Evolutionary conservation across 2,888 invertebrate species (phyloP), one percentile per base, ranked within the genome.

Genomic region (Diabrotica balteata): DNA sequence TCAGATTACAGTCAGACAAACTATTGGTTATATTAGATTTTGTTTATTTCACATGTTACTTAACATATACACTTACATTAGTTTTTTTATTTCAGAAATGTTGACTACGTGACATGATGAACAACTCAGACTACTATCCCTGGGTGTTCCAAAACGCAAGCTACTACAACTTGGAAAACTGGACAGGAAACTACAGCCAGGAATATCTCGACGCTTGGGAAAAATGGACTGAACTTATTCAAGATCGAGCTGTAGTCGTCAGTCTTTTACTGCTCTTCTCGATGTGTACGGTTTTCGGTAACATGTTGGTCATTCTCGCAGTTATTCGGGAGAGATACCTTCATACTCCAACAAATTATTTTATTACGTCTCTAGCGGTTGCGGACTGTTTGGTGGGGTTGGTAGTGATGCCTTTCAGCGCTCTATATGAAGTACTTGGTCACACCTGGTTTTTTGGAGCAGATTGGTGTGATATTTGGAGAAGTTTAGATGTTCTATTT

Each of bases 331-430:
- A 98, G 82, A 88, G 96, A 22, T 97, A 97, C 80, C 88, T 99
- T 7, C 95, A 98, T 82, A 97, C 97, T 8, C 96, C 98, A 8
- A 98, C 98, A 7, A 98, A 98, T 84, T 98, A 97, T 82, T 96
- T 98, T 83, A 96, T 98, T 71, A 97, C 97, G 8, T 98, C 98
- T 10, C 85, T 98, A 71, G 98, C 98, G 0, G 94, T 97, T 42
- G 98, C 98, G 0, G 98, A 98, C 83, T 95, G 97, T 77, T 87
- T 98, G 54, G 97, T 98, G 6, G 98, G 98, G 0, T 86, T 97
- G 59, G 94, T 98, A 5, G 98, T 99, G 59, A 98, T 98, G 98
- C 98, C 98, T 0, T 96, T 98, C 84, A 94, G 95, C 71, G 95
- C 95, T 0, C 87, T 95, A 10, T 95, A 95, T 81, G 96, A 96